Base-by-base conservation (phyloP, 2,888 invertebrate species). In the Periphyllus acericola region DNA sequence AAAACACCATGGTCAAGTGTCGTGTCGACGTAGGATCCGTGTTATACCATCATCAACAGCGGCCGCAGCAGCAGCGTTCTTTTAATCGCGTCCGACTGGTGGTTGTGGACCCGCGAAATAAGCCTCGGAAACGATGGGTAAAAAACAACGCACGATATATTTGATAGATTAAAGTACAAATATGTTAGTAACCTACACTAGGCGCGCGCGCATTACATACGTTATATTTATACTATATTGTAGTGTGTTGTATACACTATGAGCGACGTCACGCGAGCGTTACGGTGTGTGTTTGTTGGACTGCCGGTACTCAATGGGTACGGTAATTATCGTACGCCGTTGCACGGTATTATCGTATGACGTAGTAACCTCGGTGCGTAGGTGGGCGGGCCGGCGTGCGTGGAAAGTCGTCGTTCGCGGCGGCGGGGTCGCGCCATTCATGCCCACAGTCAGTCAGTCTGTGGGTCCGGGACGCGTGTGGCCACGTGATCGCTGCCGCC, bases 391-490 rank as follows among this genome's bases (percentile, higher is more conserved):
- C 60, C 74, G 46, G 87, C 32, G 72, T n/a, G 46, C 72, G 72
- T 52, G 87, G 86, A 72, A 60, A 66, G 32, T 9, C 46, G 84
- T 32, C 40, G 76, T 34, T 17, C 32, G 36, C 40, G 21, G 34
- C 60, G 72, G 72, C 83, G 74, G 74, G 74, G 83, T 76, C 46
- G 74, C 60, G 81, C 87, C 87, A 83, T 87, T 83, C 82, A 88
- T 88, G 82, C 82, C 34, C 89, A 83, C 52, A 89, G 89, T 83
- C 79, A 89, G 89, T 89, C 76, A 78, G 89, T 79, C 89, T 89
- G 86, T 86, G 86, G 86, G 75, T 74, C 74, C 86, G 79, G 80
- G 83, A 79, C 74, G 86, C 87, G 68, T 82, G 89, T 68, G 89
- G 84, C 83, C 89, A 89, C 88, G 88, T 89, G 83, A 84, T 85